Conservation (phyloP, 2,888 invertebrate species). For the Nyleta sp. region DNA sequence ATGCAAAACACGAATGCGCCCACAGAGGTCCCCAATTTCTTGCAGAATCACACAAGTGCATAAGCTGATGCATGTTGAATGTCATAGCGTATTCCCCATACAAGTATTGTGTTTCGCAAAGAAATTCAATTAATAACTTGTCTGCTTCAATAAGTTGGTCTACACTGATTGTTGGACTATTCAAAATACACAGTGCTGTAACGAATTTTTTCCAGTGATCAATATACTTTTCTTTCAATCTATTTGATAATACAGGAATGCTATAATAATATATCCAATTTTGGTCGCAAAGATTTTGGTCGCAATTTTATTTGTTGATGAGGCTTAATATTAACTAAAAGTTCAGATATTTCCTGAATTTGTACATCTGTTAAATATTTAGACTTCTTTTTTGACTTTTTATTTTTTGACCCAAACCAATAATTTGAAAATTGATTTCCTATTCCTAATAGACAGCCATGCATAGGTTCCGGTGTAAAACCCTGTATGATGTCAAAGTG, state of each 20-base stretch:
- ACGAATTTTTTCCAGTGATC: conserved; percentile 18
- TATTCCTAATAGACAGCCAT: conserved; percentile 44
- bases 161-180: neutral
- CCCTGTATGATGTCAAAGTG: conserved; percentile 51
- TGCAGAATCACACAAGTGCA: neutral
- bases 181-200: neutral
- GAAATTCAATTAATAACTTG: conserved; percentile 9
- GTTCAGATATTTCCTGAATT: conserved; percentile 1
- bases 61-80: neutral
- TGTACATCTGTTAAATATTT: conserved; percentile 10
- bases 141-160: neutral
- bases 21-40: conserved; percentile 12
- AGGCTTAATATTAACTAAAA: conserved; percentile 3
- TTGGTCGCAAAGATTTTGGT: conserved; percentile 16
- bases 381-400: neutral
- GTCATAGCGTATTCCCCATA: neutral
- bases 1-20: conserved; percentile 6
- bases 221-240: neutral
- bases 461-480: conserved; percentile 59
- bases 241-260: neutral
- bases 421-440: conserved; percentile 39
- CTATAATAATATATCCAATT: conserved; percentile 20
- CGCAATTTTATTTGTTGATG: conserved; percentile 13
- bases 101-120: conserved; percentile 10
- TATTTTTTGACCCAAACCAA: conserved; percentile 16